phyloP scores from a whole-genome alignment of 2,888 invertebrate species.

The Sarcophaga caerulescens region DNA sequence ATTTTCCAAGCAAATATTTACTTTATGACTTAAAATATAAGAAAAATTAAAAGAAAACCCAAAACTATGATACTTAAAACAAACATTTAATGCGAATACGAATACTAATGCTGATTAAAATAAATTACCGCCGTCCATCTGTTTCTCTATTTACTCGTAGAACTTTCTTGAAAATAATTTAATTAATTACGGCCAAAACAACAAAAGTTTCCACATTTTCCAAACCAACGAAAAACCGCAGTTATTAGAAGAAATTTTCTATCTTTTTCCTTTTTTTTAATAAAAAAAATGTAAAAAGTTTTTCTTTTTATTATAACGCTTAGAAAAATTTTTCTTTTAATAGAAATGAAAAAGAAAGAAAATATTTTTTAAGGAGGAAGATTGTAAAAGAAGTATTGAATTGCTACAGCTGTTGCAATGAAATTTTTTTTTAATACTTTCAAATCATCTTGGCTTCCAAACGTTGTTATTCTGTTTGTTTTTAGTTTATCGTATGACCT shows the following conservation, averaged over 20 bases:
- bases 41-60: background rate
- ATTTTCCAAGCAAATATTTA: conserved; percentile 6
- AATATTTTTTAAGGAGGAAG: no score
- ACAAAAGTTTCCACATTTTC: conserved; percentile 35
- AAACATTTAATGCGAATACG: background rate
- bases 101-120: background rate
- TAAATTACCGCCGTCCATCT: background rate
- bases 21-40: background rate
- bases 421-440: background rate
- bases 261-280: background rate
- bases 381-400: background rate
- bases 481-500: conserved; percentile 53
- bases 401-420: conserved; percentile 27
- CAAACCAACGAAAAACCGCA: background rate
- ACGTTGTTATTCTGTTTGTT: conserved; percentile 12
- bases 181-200: conserved; percentile 35
- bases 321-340: no score
- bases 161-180: conserved; percentile 32
- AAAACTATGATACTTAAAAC: background rate
- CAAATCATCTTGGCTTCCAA: background rate
- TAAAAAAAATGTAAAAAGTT: background rate
- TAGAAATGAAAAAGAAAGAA: no score
- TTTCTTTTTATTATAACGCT: background rate
- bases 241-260: background rate
- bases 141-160: background rate